Percentiles rank a stretch among this genome's conserved stretches.
phyloP scores from a whole-genome alignment of 1,140 invertebrate genomes.

The Drosophila auraria region DNA sequence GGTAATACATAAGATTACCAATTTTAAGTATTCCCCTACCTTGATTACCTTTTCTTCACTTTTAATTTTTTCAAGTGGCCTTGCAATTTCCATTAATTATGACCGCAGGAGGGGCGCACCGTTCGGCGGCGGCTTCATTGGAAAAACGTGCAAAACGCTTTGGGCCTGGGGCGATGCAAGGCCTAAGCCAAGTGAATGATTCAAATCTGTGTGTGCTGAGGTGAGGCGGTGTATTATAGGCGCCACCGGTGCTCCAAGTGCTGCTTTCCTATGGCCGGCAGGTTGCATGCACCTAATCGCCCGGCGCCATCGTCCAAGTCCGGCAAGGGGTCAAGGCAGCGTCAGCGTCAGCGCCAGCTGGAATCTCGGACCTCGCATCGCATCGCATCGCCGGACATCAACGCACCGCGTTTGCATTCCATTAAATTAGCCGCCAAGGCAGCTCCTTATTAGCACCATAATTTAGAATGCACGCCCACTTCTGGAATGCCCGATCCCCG shows the following conservation, averaged over 20 bases:
- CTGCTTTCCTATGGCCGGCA: neutral
- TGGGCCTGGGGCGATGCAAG: slow-evolving; percentile 46
- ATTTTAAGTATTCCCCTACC: neutral
- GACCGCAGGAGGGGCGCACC: slow-evolving; percentile 55
- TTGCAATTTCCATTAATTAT: slow-evolving; percentile 78
- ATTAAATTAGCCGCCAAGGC: slow-evolving; percentile 78
- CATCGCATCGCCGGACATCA: slow-evolving; percentile 34
- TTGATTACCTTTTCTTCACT: slow-evolving; percentile 9
- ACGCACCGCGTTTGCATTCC: slow-evolving; percentile 72
- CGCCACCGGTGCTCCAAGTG: slow-evolving; percentile 54
- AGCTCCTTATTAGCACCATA: slow-evolving; percentile 73
- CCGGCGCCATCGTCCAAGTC: slow-evolving; percentile 62
- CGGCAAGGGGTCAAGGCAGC: slow-evolving; percentile 64
- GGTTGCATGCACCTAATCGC: slow-evolving; percentile 77
- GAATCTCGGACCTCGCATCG: slow-evolving; percentile 11
- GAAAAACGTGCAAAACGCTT: slow-evolving; percentile 82
- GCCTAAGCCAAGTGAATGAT: slow-evolving; percentile 76
- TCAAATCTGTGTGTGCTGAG: slow-evolving; percentile 59
- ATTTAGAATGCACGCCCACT: slow-evolving; percentile 79
- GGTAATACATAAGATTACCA: no score
- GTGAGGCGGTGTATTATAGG: slow-evolving; percentile 40
- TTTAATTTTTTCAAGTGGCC: slow-evolving; percentile 50
- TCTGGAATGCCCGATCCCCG: neutral
- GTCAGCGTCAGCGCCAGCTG: slow-evolving; percentile 14
- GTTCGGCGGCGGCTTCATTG: slow-evolving; percentile 66